These are phyloP conservation scores for Ictidomys tridecemlineatus DNA, from an alignment of 2,113 vertebrate species.

Conservation along the genomic window DNA sequence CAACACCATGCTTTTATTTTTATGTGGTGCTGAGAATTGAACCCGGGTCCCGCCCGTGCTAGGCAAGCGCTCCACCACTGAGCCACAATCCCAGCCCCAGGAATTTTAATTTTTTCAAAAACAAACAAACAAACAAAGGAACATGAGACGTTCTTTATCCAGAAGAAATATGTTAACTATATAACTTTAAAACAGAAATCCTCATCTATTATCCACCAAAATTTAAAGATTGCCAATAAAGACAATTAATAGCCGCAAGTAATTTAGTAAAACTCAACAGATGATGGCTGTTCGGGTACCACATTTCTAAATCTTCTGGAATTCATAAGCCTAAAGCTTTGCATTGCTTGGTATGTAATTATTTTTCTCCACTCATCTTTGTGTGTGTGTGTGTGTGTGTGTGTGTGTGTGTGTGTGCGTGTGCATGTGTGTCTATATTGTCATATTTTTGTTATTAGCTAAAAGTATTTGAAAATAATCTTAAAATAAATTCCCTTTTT, in stretches of 20 bases:
- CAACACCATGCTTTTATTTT: too few species aligned
- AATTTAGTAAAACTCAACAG: too few species aligned
- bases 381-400: neutral
- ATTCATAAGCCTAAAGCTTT: neutral
- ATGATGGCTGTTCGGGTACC: neutral
- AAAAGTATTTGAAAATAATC: constrained; percentile 51
- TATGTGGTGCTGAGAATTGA: too few species aligned
- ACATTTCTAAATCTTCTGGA: neutral
- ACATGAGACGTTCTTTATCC: neutral
- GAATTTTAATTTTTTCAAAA: too few species aligned
- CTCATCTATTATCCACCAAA: neutral
- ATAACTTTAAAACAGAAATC: neutral
- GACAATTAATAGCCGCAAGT: neutral
- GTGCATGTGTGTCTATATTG: neutral
- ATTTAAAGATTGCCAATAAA: neutral
- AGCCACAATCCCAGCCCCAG: too few species aligned
- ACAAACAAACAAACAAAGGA: neutral
- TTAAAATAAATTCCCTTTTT: neutral
- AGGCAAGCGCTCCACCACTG: too few species aligned
- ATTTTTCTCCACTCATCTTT: neutral
- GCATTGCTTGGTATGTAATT: neutral
- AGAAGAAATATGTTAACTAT: neutral
- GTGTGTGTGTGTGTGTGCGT: neutral
- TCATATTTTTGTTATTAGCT: neutral
- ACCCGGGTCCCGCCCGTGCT: too few species aligned